Base-by-base conservation (phyloP, 2,113 vertebrate genomes). In the Odobenus rosmarus region DNA sequence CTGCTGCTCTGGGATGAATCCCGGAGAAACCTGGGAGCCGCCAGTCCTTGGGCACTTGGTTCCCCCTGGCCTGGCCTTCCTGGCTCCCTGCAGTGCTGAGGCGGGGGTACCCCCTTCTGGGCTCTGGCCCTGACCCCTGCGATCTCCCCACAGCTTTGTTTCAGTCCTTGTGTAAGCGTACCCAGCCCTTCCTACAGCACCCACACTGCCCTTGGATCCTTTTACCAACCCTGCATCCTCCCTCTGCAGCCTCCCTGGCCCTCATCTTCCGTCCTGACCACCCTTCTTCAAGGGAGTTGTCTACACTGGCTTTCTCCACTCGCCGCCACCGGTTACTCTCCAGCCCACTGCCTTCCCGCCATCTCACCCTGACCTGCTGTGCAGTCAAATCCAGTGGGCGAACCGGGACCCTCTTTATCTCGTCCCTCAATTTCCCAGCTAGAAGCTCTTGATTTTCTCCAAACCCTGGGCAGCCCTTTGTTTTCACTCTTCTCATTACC, bases 171-270 rank as follows among this genome's bases (percentile, higher is more conserved):
- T 18, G 7, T 14, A 1, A 36, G 12, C 3, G 18, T 64, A 21
- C 51, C 23, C 0, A 11, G 26, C 14, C 67, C 59, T 76, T 23
- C 62, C 67, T 11, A 11, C 7, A 1, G 3, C 7, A 1, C 57
- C 61, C 81, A 21, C 18, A 1, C 33, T 12, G 57, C 24, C 87
- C 62, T 23, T 0, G 26, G 33, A 13, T 3, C 80, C 81, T 59
- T 12, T 51, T 1, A 5, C 36, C 15, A 11, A 5, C 12, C 39
- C 61, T 7, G 0, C 1, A 10, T 4, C 33, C 49, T 42, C 46
- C 62, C 53, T 82, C 77, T 24, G 39, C 21, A 36, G 6, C 64
- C 15, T 53, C 49, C 53, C 67, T 26, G 61, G 33, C 61, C 81
- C 19, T 61, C 1, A 0, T 11, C 19, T 67, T 23, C n/a, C 49